Base-by-base conservation (phyloP, 2,888 invertebrate genomes). In the Criorhina ranunculi region DNA sequence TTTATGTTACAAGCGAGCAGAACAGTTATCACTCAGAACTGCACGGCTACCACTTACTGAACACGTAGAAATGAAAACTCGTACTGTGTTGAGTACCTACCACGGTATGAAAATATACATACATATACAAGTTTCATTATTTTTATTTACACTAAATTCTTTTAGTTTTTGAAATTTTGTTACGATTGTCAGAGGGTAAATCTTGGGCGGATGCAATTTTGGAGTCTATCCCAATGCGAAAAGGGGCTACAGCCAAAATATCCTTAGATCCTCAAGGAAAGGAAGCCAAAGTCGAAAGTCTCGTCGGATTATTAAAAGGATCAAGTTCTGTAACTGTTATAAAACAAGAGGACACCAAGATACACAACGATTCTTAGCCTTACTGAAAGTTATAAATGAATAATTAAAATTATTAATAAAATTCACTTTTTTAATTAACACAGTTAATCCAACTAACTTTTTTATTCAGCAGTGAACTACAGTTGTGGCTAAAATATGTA, bases 61-160 rank as follows among this genome's bases (percentile, higher is more conserved):
- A 91, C 96, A 96, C 93, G 94, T 99, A 53, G 94, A 96, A 89
- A 96, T 99, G 96, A 97, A 97, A 92, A 96, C 97, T 5, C 94
- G 98, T 88, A 96, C 97, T 93, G 99, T 99, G 60, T 93, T 99
- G 75, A 98, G 98, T 46, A 96, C 99, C 87, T 98, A 98, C 92
- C 99, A 99, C 93, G 98, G 96, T 96, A 93, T 91, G 88, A 29
- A 51, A 86, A 8, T 31, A 31, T 19, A 40, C 11, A 11, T 8
- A 5, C 15, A 35, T 6, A 12, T 59, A 24, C n/a, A 1, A 15
- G 8, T 67, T 37, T 40, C 15, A 29, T 24, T 2, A 51, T 49
- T 17, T 57, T 8, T 6, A 2, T 57, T 35, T 33, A 11, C 15
- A n/a, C 0, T 2, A 4, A 7, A n/a, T 37, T 51, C 55, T 82